These are phyloP conservation scores for Psilanteris sp. DNA, from an alignment of 1,140 invertebrate genomes.

Conservation along the genomic window DNA sequence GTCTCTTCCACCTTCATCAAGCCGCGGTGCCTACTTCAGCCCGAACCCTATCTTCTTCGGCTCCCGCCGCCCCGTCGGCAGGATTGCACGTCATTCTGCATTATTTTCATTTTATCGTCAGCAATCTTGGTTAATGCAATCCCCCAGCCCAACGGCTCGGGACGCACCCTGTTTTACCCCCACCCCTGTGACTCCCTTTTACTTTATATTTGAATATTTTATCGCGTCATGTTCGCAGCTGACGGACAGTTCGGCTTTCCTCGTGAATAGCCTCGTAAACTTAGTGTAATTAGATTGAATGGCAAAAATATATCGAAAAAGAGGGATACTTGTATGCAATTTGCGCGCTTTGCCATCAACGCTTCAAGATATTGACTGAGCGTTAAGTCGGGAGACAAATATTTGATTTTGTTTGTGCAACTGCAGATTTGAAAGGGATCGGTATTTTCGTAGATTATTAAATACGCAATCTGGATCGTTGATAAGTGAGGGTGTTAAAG, in stretches of 20 bases:
- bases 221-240: constrained; percentile 62
- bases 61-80: constrained; percentile 50
- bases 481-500: too few species aligned
- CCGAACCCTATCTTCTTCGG: constrained; percentile 56
- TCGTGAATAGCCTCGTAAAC: constrained; percentile 54
- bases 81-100: constrained; percentile 76
- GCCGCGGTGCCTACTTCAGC: too few species aligned
- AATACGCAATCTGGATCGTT: too few species aligned
- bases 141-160: constrained; percentile 58
- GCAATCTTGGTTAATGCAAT: constrained; percentile 80
- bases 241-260: constrained; percentile 61
- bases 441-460: too few species aligned
- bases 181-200: constrained; percentile 54
- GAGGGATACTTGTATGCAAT: constrained; percentile 30
- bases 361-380: constrained; percentile 23
- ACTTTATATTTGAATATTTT: constrained; percentile 69
- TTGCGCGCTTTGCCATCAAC: not conserved
- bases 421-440: too few species aligned
- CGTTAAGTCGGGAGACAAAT: not conserved
- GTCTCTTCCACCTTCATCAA: too few species aligned
- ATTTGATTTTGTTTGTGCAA: too few species aligned
- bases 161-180: constrained; percentile 55
- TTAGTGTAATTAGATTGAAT: constrained; percentile 56
- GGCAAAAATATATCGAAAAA: constrained; percentile 51
- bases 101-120: constrained; percentile 80